Percentiles rank a stretch among this genome's conserved stretches.
Conservation (phyloP, 2,888 invertebrate genomes). For the Osmoderma eremita region DNA sequence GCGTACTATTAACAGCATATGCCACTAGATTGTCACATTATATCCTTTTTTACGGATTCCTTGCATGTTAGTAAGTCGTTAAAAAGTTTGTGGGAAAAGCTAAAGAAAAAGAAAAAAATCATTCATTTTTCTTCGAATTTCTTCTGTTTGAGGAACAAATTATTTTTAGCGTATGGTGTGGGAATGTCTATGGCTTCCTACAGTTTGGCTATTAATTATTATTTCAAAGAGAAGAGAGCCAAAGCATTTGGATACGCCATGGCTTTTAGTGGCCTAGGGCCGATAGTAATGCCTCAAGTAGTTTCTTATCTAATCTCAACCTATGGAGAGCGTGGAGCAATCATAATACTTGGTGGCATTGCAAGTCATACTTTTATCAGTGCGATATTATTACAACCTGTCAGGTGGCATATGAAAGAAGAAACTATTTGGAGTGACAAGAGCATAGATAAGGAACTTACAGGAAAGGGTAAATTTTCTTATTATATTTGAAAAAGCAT, state of each 20-base stretch:
- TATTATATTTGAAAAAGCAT: neutral
- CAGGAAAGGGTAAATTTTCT: constrained; percentile 8
- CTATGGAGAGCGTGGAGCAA: constrained; percentile 71
- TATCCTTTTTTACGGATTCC: constrained; percentile 73
- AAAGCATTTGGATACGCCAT: constrained; percentile 72
- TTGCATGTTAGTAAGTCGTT: constrained; percentile 71
- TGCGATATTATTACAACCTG: constrained; percentile 72
- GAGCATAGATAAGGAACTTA: constrained; percentile 18
- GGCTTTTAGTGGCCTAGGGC: constrained; percentile 73
- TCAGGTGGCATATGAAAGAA: constrained; percentile 71
- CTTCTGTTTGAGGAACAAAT: too few species aligned
- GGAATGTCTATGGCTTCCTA: constrained; percentile 71
- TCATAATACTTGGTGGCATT: constrained; percentile 70
- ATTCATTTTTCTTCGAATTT: too few species aligned
- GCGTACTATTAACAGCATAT: constrained; percentile 69
- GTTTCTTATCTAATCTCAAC: constrained; percentile 67
- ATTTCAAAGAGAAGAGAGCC: constrained; percentile 71
- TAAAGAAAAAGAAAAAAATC: too few species aligned
- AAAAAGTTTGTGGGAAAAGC: too few species aligned
- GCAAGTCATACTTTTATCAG: constrained; percentile 71
- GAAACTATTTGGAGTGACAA: constrained; percentile 35
- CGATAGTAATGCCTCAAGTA: constrained; percentile 72
- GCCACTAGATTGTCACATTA: constrained; percentile 69
- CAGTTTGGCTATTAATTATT: constrained; percentile 73
- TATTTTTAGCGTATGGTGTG: constrained; percentile 72